Evolutionary conservation across 2,113 vertebrate species (phyloP), one percentile per base, ranked within the genome.

Genomic region (Barnardius zonarius): DNA sequence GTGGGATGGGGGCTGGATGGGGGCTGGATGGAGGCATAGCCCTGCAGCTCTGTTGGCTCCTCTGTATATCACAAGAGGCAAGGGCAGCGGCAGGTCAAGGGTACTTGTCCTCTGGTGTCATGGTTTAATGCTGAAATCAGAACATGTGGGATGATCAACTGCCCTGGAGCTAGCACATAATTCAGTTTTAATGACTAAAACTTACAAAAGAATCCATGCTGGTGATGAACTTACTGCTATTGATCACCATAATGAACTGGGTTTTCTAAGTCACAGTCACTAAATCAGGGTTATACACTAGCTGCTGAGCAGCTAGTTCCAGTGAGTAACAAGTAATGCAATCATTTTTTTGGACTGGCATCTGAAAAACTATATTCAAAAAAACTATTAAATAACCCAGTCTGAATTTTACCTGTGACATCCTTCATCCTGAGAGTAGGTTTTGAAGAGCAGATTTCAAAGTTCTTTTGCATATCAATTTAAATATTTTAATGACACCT

Each of bases 111-210:
- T 80, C 39, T 4, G 37, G 57, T 59, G 57, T 59, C 33, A 59
- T 59, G 57, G 22, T 35, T 35, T 59, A 59, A 24, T 59, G 57
- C 57, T 35, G n/a, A 59, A 35, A 35, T 14, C 33, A 59, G 57
- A 59, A 35, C 22, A 35, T 59, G 33, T 35, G 33, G 19, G 49
- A 64, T 75, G 41, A 91, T 54, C 78, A 77, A 14, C n/a, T 10
- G 1, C 49, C 18, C 31, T 68, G 31, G 28, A 87, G 19, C n/a
- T 35, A 63, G 30, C 31, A 66, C 25, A 52, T 72, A 91, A 83
- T 84, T 95, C 83, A 95, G 73, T 63, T 92, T 92, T 76, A 96
- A 68, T 85, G 77, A 83, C 28, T 27, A 44, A 75, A 91, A 17
- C 59, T 86, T 78, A 51, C 54, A 75, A 86, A 91, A 77, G 19